Conservation (phyloP, 2,113 vertebrate species). For the Cervus canadensis region DNA sequence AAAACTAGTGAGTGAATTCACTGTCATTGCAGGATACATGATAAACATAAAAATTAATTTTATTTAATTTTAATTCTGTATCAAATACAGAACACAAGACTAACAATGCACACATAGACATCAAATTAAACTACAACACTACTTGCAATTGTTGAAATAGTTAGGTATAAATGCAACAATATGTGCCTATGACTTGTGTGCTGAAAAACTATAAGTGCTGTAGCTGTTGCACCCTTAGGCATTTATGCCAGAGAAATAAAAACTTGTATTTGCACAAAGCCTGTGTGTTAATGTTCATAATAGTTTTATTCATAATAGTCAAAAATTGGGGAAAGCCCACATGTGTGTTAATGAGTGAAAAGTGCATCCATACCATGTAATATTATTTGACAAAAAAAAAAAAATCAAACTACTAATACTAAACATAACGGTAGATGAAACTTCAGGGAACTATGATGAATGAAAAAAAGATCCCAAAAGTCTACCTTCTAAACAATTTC, state of each 20-base stretch:
- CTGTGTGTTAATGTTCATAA: neutral
- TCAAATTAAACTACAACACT: neutral
- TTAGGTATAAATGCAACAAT: neutral
- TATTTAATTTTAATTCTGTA: neutral
- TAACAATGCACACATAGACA: no score
- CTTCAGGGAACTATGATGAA: neutral
- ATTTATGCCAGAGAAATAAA: neutral
- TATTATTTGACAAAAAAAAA: neutral
- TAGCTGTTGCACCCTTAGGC: neutral
- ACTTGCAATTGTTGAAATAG: neutral
- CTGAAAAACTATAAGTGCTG: neutral
- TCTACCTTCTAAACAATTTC: neutral
- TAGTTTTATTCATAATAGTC: neutral
- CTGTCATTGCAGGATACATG: neutral
- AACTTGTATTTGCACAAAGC: neutral
- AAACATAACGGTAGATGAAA: neutral
- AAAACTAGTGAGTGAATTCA: neutral
- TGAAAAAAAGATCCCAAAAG: neutral
- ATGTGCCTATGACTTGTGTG: accelerated
- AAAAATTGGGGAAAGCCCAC: neutral
- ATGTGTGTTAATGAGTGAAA: neutral
- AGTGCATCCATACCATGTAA: neutral
- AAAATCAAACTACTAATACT: neutral
- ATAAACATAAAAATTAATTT: neutral
- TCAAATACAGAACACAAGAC: neutral